Percentiles rank a stretch among this genome's conserved stretches.
phyloP scores from a whole-genome alignment of 64 coral and sea anemone genomes.

The Montipora efflorescens region DNA sequence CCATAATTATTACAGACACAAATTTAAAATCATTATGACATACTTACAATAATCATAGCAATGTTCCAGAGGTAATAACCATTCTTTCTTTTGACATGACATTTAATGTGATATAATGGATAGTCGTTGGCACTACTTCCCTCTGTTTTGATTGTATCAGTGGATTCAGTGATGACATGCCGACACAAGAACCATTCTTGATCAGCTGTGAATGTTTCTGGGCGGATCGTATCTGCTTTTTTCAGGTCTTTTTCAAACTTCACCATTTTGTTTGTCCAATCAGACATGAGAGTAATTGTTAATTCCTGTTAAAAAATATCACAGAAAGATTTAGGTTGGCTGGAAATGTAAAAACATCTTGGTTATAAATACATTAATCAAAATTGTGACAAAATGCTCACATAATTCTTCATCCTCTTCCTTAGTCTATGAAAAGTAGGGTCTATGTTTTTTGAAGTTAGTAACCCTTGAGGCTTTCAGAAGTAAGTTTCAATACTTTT shows the following conservation, averaged over 20 bases:
- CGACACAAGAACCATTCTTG: constrained; percentile 79
- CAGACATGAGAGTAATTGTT: constrained; percentile 84
- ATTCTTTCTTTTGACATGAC: constrained; percentile 70
- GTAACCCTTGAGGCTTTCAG: too few relatives aligned
- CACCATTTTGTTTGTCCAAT: constrained; percentile 85
- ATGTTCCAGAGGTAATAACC: constrained; percentile 92
- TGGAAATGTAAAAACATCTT: not conserved
- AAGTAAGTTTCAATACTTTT: too few relatives aligned
- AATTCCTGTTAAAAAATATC: constrained; percentile 58
- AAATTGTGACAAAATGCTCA: too few relatives aligned
- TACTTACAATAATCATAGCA: constrained; percentile 81
- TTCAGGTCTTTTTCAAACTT: constrained; percentile 85
- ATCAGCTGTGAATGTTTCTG: constrained; percentile 72
- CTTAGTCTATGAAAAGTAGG: too few relatives aligned
- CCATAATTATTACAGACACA: too few relatives aligned
- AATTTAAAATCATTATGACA: too few relatives aligned
- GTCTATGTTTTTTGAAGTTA: too few relatives aligned
- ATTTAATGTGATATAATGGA: constrained; percentile 80
- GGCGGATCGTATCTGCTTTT: constrained; percentile 63
- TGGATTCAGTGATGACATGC: constrained; percentile 76
- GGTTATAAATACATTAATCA: too few relatives aligned
- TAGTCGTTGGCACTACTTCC: constrained; percentile 87
- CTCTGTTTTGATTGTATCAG: constrained; percentile 29
- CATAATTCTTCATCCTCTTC: too few relatives aligned
- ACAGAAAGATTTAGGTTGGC: too few relatives aligned